A percentile compares a stretch with the other conserved stretches of the same genome.
These are phyloP conservation scores for Amiota mariae DNA, from an alignment of 2,888 invertebrate species.

Conservation along the genomic window DNA sequence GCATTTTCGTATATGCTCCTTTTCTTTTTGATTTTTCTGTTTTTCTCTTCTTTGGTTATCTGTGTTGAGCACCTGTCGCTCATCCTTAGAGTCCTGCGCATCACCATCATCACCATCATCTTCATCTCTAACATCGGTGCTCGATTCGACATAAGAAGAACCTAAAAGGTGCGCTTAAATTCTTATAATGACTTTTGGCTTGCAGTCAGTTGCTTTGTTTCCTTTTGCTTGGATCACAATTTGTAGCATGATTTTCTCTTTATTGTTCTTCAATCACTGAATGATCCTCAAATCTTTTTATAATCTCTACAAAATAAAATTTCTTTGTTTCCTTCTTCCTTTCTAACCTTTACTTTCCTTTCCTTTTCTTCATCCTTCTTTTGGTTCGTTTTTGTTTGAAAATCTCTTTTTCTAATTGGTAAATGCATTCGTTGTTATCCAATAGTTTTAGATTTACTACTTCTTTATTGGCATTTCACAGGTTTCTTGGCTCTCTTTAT, in stretches of 20 bases:
- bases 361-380: not conserved
- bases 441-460: not conserved
- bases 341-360: not conserved
- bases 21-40: not conserved
- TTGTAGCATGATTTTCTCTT: constrained; percentile 58
- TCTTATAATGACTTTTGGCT: constrained; percentile 63
- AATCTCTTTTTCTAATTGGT: constrained; percentile 20
- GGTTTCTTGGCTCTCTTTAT: constrained; percentile 29
- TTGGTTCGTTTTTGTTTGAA: too few relatives aligned
- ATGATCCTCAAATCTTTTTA: constrained; percentile 57
- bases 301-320: constrained; percentile 55
- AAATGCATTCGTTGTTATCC: not conserved
- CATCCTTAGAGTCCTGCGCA: constrained; percentile 28
- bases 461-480: not conserved
- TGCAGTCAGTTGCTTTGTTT: constrained; percentile 30
- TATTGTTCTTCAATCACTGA: constrained; percentile 29
- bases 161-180: constrained; percentile 65
- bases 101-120: constrained; percentile 27
- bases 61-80: constrained; percentile 59
- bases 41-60: constrained; percentile 31
- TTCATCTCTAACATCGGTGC: constrained; percentile 44
- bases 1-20: not conserved
- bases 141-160: constrained; percentile 42
- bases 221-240: constrained; percentile 49
- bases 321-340: not conserved